Conservation (phyloP, 2,797 vertebrate genomes). For the Acropternis orthonyx region DNA sequence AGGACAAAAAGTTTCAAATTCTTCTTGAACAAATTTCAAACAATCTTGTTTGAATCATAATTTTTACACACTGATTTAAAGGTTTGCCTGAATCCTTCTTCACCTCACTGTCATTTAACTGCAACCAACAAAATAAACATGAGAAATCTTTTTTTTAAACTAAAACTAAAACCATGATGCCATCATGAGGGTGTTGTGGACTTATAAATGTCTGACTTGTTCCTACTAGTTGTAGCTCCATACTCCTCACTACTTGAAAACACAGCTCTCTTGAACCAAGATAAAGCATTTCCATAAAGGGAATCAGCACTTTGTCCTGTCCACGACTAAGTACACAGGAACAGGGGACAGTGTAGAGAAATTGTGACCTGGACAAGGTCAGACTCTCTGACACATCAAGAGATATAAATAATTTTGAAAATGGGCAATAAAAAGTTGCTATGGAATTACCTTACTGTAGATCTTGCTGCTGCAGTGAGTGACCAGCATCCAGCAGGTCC, state of each 20-base stretch:
- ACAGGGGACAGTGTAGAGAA: background rate
- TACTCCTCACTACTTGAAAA: background rate
- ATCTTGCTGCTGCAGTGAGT: background rate
- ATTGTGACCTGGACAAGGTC: background rate
- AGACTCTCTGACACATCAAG: background rate
- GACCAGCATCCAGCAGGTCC: background rate
- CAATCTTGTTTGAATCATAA: background rate
- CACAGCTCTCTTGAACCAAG: background rate
- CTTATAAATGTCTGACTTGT: background rate
- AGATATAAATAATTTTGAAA: background rate
- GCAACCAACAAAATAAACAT: background rate
- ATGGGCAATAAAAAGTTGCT: background rate
- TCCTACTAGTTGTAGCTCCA: background rate
- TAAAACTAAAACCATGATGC: background rate
- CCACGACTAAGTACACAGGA: background rate
- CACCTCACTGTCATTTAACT: background rate
- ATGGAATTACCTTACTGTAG: background rate
- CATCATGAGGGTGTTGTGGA: background rate
- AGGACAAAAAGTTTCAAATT: background rate
- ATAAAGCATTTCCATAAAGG: background rate
- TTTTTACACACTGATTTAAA: background rate
- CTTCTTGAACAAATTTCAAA: background rate
- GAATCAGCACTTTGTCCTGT: background rate
- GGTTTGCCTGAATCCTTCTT: background rate
- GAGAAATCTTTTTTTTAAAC: background rate